Evolutionary conservation across 2,113 vertebrate species (phyloP).

Genomic region (Campylorhamphus procurvoides): DNA sequence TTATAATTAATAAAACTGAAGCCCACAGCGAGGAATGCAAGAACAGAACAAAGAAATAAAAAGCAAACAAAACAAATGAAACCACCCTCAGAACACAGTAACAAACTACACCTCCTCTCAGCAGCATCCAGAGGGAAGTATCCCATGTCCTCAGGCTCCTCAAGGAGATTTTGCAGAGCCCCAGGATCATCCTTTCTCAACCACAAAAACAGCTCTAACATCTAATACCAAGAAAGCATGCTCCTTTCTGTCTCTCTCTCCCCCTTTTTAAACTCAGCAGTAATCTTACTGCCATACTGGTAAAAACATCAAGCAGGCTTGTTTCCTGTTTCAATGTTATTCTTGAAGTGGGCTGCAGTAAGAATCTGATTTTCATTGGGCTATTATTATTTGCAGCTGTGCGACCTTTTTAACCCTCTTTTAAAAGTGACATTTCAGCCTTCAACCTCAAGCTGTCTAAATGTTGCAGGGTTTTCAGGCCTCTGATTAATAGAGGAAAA

Average conservation of each 20-base stretch:
- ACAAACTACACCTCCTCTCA: background rate
- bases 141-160: background rate
- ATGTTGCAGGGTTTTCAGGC: constrained; percentile 67
- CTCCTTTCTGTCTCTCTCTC: background rate
- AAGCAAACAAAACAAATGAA: background rate
- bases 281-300: constrained; percentile 66
- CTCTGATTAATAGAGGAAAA: constrained; percentile 61
- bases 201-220: constrained; percentile 44
- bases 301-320: constrained; percentile 76
- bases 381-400: constrained; percentile 86
- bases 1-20: constrained; percentile 21
- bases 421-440: constrained; percentile 83
- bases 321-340: constrained; percentile 82
- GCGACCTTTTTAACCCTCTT: constrained; percentile 80
- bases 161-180: background rate
- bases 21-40: background rate
- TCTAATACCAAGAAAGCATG: constrained; percentile 6
- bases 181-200: background rate
- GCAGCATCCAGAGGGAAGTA: background rate
- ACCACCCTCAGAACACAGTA: background rate
- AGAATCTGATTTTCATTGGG: constrained; percentile 85
- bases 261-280: constrained; percentile 51
- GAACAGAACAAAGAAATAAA: background rate
- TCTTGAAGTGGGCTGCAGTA: constrained; percentile 77
- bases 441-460: constrained; percentile 74